Evolutionary conservation across 2,888 invertebrate genomes (phyloP).

Genomic region (Trissonchulus latispiculum): DNA sequence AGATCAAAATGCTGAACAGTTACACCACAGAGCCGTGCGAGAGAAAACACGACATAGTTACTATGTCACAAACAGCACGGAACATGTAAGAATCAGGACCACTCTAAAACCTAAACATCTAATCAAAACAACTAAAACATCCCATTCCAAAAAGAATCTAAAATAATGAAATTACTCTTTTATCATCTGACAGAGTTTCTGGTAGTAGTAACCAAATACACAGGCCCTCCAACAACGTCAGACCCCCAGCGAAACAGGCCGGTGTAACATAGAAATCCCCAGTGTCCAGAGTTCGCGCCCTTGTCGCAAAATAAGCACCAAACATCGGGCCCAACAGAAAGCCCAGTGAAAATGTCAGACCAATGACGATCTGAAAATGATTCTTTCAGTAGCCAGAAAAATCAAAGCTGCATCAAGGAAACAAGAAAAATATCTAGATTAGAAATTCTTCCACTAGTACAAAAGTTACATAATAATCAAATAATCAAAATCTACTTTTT

Average conservation of each 20-base stretch:
- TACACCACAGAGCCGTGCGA: too few relatives aligned
- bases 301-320: slow-evolving; percentile 72
- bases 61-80: too few relatives aligned
- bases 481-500: too few relatives aligned
- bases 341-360: slow-evolving; percentile 93
- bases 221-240: slow-evolving; percentile 66
- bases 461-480: background rate
- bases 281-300: slow-evolving; percentile 48
- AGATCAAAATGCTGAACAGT: too few relatives aligned
- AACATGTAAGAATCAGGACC: too few relatives aligned
- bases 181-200: slow-evolving; percentile 68
- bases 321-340: slow-evolving; percentile 91
- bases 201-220: slow-evolving; percentile 63
- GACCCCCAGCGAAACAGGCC: slow-evolving; percentile 57
- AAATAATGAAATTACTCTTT: slow-evolving; percentile 47
- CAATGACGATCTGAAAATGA: slow-evolving; percentile 87
- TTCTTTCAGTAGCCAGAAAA: too few relatives aligned
- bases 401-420: slow-evolving; percentile 34
- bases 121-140: too few relatives aligned
- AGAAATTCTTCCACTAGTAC: background rate
- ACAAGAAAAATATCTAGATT: background rate
- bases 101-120: too few relatives aligned
- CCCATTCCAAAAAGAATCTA: too few relatives aligned
- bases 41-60: too few relatives aligned
- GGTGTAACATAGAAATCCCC: slow-evolving; percentile 66